Base-by-base conservation (phyloP, 2,113 vertebrate species). In the Polypterus bichir region DNA sequence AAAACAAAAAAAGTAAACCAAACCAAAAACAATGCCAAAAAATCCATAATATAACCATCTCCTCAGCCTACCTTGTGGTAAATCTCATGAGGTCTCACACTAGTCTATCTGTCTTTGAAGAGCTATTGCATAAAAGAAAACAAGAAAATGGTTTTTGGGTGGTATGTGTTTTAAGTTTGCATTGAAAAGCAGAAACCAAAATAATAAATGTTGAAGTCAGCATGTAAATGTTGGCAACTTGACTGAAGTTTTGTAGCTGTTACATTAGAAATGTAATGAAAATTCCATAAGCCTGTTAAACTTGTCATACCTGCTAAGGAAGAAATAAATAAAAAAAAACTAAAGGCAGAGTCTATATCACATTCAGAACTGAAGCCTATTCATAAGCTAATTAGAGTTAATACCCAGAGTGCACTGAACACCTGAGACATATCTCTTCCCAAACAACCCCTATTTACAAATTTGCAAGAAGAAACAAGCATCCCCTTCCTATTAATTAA, bases 401-500 rank as follows among this genome's bases (percentile, higher is more conserved):
- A 79, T 79, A 81, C 73, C 68, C 69, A 72, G 69, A 66, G 63
- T 74, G 68, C 44, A 63, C 53, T 75, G 72, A 77, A 81, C 81
- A 79, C 80, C 77, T 79, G 83, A 86, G 80, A 84, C 70, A 62
- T 76, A 69, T 70, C 73, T 6, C 57, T 78, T 79, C 80, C 79
- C 76, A 71, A 80, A 78, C 79, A 83, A 72, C 79, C 65, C 74
- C 81, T 77, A 73, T 76, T 78, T 76, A 71, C 77, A 83, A 79
- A 81, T 76, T 73, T 57, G 9, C 60, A 46, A 53, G 8, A 49
- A 57, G 64, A 66, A 55, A 66, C 54, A 89, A 86, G 87, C 82
- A 85, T 82, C 76, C 78, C 81, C 77, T 87, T 88, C 83, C 86
- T 82, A 87, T 89, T 89, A 88, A 90, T 90, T 89, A 90, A 88